Conservation (phyloP, 2,888 invertebrate genomes). For the Zhengitettix transpicula region DNA sequence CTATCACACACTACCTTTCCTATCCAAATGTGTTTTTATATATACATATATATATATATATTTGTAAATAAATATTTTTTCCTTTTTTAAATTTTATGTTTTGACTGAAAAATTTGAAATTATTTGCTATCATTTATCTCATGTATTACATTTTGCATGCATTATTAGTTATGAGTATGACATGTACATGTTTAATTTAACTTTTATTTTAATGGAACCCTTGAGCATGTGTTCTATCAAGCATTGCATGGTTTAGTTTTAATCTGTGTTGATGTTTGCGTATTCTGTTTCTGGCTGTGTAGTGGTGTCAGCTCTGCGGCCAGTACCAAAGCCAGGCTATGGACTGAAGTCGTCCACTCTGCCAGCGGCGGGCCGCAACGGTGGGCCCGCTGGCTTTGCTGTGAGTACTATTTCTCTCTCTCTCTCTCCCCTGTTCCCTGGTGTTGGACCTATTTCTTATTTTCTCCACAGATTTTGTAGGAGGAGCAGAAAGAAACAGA, state of each 20-base stretch:
- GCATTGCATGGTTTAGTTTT: background rate
- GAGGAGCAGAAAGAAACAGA: too few species aligned
- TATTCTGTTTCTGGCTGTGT: conserved; percentile 15
- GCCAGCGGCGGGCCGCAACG: conserved; percentile 40
- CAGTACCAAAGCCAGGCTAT: conserved; percentile 64
- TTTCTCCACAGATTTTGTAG: background rate
- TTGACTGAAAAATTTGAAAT: too few species aligned
- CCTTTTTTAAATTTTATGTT: too few species aligned
- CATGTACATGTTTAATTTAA: too few species aligned
- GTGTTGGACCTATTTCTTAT: background rate
- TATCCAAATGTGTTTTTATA: too few species aligned
- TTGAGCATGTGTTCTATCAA: background rate
- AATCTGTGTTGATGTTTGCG: background rate
- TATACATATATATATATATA: too few species aligned
- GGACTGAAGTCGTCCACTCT: conserved; percentile 58
- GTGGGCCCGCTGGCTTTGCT: conserved; percentile 17
- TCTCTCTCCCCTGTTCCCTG: too few species aligned
- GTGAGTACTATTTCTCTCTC: conserved; percentile 8
- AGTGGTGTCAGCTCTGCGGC: conserved; percentile 41
- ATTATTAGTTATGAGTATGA: too few species aligned
- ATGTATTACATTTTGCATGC: too few species aligned
- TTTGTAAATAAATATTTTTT: too few species aligned
- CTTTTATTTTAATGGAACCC: background rate
- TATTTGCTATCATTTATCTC: too few species aligned
- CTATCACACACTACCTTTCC: too few species aligned